phyloP scores from a whole-genome alignment of 2,113 vertebrate species.

The Shinisaurus crocodilurus region DNA sequence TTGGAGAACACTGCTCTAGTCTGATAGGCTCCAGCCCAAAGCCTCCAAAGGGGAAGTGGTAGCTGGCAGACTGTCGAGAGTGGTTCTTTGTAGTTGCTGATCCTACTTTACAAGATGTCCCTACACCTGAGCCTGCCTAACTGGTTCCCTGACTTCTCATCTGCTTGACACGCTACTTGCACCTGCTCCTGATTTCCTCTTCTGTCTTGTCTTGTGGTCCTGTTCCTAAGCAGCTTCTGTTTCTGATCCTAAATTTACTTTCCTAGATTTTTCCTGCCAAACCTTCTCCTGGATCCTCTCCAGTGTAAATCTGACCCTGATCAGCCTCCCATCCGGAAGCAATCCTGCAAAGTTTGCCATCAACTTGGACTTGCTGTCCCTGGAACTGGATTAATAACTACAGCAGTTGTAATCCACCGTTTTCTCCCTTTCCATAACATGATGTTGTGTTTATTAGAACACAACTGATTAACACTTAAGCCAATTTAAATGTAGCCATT shows the following conservation, averaged over 20 bases:
- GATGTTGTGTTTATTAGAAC: background rate
- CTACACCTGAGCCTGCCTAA: background rate
- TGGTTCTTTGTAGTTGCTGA: background rate
- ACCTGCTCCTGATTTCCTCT: slow-evolving; percentile 1
- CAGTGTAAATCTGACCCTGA: no score
- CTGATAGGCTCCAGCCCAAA: background rate
- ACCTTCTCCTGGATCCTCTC: background rate
- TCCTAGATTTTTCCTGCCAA: background rate
- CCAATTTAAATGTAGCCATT: background rate
- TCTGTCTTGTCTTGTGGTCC: background rate
- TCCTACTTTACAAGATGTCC: background rate
- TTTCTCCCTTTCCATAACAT: background rate
- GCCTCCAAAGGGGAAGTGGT: background rate
- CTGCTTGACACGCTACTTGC: background rate
- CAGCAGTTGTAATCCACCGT: background rate
- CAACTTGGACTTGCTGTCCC: background rate
- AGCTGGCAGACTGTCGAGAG: background rate
- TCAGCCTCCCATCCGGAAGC: background rate
- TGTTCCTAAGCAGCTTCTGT: background rate
- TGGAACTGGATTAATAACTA: background rate
- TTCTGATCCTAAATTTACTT: background rate
- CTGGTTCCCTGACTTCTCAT: background rate
- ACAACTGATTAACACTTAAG: background rate
- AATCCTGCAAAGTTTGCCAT: background rate
- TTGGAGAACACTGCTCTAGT: no score